Evolutionary conservation across 2,113 vertebrate genomes (phyloP), one percentile per base, ranked within the genome.

Genomic region (Phocoena sinus): DNA sequence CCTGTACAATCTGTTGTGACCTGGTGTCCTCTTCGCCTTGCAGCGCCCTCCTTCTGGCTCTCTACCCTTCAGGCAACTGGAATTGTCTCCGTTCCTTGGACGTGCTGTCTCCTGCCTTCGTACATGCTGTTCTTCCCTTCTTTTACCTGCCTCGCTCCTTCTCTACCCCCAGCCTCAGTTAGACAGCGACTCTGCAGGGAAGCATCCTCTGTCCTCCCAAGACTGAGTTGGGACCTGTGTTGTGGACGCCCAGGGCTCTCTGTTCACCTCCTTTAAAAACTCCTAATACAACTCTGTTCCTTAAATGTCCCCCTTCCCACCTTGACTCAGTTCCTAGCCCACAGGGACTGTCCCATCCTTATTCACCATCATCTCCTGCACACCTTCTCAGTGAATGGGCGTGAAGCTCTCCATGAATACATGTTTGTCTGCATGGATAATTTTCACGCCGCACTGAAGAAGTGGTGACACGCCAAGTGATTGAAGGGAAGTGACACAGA

Each of bases 401-500:
- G 3, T 65, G 70, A 47, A 21, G 56, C 41, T 44, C 38, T n/a
- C 9, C 4, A 0, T 6, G 50, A 36, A 44, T 36, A 31, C 20
- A 12, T 25, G 15, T 28, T 38, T 44, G 67, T 82, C 94, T 68
- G 20, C 71, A 25, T 50, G 73, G 88, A 18, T 36, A 33, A 65
- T 47, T 58, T 70, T 38, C 74, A 73, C 41, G 4, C 70, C 28
- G n/a, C 65, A 15, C 91, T 80, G 25, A 50, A 44, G 41, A 50
- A 44, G 41, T 50, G 41, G 44, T 67, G 95, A 80, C 91, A 25
- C 6, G 60, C 33, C 71, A 63, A 18, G 65, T 80, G 92, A 97
- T 73, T 31, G 38, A 97, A 91, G 71, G 76, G 81, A 77, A 67
- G 71, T 91, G 87, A 81, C 93, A 92, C 33, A n/a, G 90, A 96